Base-by-base conservation (phyloP, 1,140 invertebrate genomes). In the Pseudomyrmex flavicornis region DNA sequence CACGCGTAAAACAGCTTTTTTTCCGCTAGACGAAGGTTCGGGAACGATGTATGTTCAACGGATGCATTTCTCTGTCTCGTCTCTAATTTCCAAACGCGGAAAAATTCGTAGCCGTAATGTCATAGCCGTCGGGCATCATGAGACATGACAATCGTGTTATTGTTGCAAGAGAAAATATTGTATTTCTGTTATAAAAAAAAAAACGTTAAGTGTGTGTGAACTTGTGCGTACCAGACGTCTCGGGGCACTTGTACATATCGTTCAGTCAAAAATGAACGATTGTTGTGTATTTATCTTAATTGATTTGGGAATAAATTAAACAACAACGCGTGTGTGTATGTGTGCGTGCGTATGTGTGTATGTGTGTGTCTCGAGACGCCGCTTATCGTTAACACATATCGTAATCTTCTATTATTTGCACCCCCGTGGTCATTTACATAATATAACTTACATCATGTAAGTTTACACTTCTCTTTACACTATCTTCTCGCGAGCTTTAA, bases 141-240 rank as follows among this genome's bases (percentile, higher is more conserved):
- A 35, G 65, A 70, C 76, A 58, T 56, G 76, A 20, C 10, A 56
- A 15, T 48, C 54, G 54, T 72, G 54, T 80, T 80, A 80, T 59
- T 80, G 54, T 80, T 80, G 66, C 66, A 46, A 77, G 4, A 61
- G 62, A 3, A 72, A 59, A 80, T 80, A 72, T 72, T 7, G 22
- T 80, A 72, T 80, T 35, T 35, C 46, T 80, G 54, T 80, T 70
- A 72, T 35, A 35, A 35, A 35, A 22, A 22, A 22, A 22, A 22
- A 22, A 72, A 80, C 66, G 63, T 68, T 44, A 65, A 74, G 68
- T 12, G 22, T 68, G 50, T 56, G 46, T 46, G 46, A 69, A 58
- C 17, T 48, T 79, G 65, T 58, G 54, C 44, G 58, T 48, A 20
- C 50, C 35, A 72, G 17, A 66, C 12, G 52, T 66, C 50, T 62